phyloP scores from a whole-genome alignment of 2,888 invertebrate species.

The Thelaira solivaga region DNA sequence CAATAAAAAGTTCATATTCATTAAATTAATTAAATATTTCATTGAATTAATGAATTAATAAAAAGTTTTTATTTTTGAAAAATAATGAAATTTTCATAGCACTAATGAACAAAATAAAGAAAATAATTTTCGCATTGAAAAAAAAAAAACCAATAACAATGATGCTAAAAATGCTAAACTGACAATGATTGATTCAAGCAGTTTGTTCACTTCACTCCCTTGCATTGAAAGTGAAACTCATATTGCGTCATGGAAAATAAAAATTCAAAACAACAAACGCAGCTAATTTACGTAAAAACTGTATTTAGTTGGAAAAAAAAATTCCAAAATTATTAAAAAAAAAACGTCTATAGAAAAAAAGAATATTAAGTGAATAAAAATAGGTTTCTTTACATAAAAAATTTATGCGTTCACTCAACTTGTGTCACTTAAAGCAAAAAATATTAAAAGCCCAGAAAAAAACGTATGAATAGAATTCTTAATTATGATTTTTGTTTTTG shows the following conservation, averaged over 20 bases:
- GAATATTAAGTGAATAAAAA: too few species aligned
- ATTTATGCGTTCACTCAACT: constrained; percentile 19
- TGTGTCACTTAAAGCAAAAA: constrained; percentile 15
- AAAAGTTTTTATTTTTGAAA: too few species aligned
- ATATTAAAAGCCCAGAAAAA: not conserved
- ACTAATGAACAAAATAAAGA: too few species aligned
- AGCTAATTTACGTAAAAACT: not conserved
- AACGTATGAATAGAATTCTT: constrained; percentile 27
- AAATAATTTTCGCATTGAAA: too few species aligned
- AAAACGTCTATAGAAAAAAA: not conserved
- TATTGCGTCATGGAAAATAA: constrained; percentile 32
- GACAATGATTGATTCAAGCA: too few species aligned
- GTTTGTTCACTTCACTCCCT: too few species aligned
- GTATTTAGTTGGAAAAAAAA: not conserved
- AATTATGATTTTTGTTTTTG: not conserved
- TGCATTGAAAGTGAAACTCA: constrained; percentile 46
- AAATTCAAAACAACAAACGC: constrained; percentile 2
- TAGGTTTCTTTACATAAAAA: not conserved
- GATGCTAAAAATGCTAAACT: too few species aligned
- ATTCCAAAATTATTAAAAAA: not conserved
- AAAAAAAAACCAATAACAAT: too few species aligned
- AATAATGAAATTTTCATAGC: too few species aligned
- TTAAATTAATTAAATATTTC: too few species aligned
- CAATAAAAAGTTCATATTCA: too few species aligned
- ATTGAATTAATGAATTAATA: too few species aligned